Percentiles rank a stretch among this genome's conserved stretches.
Conservation (phyloP, 2,888 invertebrate species). For the Lepidonotus clava region DNA sequence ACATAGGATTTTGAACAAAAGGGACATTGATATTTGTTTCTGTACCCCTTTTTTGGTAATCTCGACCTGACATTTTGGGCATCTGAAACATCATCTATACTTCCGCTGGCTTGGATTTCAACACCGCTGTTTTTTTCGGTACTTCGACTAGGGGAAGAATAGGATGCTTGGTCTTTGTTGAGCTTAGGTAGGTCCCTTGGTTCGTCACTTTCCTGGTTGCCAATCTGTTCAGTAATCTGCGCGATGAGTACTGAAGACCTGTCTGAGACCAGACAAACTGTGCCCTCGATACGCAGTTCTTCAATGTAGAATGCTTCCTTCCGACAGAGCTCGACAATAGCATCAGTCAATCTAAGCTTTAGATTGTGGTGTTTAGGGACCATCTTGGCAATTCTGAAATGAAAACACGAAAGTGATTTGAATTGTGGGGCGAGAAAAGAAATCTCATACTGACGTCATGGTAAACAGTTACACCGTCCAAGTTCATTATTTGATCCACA, state of each 20-base stretch:
- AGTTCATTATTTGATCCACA: no score
- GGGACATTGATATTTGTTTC: conserved; percentile 52
- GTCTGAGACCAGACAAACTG: conserved; percentile 64
- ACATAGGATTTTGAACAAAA: conserved; percentile 57
- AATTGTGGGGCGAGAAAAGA: no score
- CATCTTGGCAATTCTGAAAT: neutral
- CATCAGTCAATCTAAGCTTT: conserved; percentile 59
- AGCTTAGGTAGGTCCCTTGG: neutral
- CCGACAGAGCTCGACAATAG: conserved; percentile 64
- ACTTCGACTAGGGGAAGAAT: neutral
- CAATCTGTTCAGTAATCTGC: conserved; percentile 65
- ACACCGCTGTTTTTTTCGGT: neutral
- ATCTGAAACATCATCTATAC: neutral
- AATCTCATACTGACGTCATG: no score
- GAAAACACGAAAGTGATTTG: no score
- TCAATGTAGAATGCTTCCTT: conserved; percentile 64
- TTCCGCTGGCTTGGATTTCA: neutral
- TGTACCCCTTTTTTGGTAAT: neutral
- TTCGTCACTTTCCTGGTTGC: conserved; percentile 47
- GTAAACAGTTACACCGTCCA: no score
- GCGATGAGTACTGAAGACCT: conserved; percentile 64
- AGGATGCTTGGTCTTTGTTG: neutral
- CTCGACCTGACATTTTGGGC: no score
- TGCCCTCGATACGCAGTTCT: conserved; percentile 64
- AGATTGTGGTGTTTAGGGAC: conserved; percentile 54